Conservation (phyloP, 2,113 vertebrate genomes). For the Rattus rattus region DNA sequence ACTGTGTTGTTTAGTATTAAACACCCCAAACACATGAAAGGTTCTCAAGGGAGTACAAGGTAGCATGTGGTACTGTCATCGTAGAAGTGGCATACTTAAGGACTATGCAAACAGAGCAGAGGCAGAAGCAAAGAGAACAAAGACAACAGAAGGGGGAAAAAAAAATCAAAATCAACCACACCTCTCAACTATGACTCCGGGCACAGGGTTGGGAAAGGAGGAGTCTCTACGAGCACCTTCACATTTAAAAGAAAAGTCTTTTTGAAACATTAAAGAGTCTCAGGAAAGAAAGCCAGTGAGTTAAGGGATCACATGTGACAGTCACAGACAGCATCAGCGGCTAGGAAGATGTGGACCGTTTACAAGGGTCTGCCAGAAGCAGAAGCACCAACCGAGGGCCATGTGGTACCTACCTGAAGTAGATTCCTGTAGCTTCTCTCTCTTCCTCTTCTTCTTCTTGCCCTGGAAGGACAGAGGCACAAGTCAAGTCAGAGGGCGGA, state of each 20-base stretch:
- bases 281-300: slow-evolving; percentile 53
- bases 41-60: not conserved
- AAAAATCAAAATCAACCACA: not conserved
- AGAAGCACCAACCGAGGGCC: not conserved
- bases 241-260: slow-evolving; percentile 56
- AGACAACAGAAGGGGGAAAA: not conserved
- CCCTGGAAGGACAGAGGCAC: slow-evolving; percentile 91
- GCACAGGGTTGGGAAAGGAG: not conserved
- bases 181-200: not conserved
- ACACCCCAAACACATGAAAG: slow-evolving; percentile 18
- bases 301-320: slow-evolving; percentile 57
- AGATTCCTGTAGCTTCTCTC: slow-evolving; percentile 98
- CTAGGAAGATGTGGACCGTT: not conserved
- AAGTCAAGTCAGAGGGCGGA: accelerated
- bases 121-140: slow-evolving; percentile 20
- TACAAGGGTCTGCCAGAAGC: not conserved
- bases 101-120: not conserved
- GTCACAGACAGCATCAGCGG: slow-evolving; percentile 27
- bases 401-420: slow-evolving; percentile 91
- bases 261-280: slow-evolving; percentile 1
- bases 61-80: not conserved
- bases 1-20: not conserved
- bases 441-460: slow-evolving; percentile 99
- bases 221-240: not conserved
- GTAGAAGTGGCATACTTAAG: not conserved